Evolutionary conservation across 2,113 vertebrate genomes (phyloP).

Genomic region (Xenus cinereus): DNA sequence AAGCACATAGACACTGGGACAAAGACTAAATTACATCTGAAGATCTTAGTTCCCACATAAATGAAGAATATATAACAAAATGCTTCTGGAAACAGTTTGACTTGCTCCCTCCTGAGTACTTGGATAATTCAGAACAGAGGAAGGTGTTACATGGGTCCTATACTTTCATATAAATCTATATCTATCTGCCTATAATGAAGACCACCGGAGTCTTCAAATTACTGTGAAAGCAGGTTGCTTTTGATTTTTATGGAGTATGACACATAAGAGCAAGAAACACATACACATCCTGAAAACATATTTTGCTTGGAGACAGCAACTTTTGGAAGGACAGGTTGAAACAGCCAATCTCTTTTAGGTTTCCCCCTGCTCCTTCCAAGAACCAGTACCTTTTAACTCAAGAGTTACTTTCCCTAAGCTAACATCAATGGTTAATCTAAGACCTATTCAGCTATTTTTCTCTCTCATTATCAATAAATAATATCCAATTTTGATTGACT

Average conservation of each 20-base stretch:
- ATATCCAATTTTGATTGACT: not conserved
- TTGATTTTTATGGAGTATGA: not conserved
- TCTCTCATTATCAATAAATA: not conserved
- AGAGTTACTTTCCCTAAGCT: not conserved
- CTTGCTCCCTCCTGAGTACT: not conserved
- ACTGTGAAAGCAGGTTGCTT: not conserved
- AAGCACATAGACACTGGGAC: not conserved
- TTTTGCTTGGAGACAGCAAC: not conserved
- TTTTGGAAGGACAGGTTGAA: not conserved
- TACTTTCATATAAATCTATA: not conserved
- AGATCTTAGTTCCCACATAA: not conserved
- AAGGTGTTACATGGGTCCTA: not conserved
- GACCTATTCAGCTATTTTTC: not conserved
- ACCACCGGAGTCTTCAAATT: not conserved
- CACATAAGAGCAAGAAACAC: not conserved
- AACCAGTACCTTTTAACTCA: not conserved
- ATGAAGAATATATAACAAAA: not conserved
- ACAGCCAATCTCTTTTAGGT: not conserved
- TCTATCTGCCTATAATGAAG: not conserved
- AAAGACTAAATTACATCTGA: not conserved
- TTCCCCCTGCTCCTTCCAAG: not conserved
- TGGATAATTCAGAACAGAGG: not conserved
- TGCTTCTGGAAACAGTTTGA: not conserved
- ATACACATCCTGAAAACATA: rapidly evolving
- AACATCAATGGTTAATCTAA: not conserved